Conservation (phyloP, 2,888 invertebrate genomes). For the Drosophila setosimentum region DNA sequence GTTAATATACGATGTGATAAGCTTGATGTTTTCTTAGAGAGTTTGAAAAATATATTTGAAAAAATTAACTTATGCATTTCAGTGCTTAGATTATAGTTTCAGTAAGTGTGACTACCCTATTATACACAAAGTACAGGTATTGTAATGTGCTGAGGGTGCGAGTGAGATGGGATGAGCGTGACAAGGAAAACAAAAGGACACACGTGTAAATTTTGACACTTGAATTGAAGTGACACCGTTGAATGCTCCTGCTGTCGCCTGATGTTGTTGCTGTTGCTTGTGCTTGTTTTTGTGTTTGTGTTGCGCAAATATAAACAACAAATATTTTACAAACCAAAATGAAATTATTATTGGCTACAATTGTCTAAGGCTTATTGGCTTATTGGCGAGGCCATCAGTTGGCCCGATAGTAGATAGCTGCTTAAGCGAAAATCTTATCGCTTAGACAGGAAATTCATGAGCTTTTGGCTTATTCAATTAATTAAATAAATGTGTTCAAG, state of each 20-base stretch:
- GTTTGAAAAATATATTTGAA: no score
- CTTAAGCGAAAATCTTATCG: conserved; percentile 49
- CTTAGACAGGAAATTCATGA: conserved; percentile 40
- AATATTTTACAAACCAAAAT: conserved; percentile 64
- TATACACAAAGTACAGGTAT: neutral
- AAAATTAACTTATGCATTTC: no score
- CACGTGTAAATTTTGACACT: conserved; percentile 71
- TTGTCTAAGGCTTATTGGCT: conserved; percentile 57
- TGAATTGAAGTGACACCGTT: conserved; percentile 47
- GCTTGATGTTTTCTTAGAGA: no score
- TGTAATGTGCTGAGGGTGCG: conserved; percentile 1
- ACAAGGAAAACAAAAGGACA: conserved; percentile 60
- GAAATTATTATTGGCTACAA: conserved; percentile 64
- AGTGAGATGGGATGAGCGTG: conserved; percentile 28
- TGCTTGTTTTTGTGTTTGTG: conserved; percentile 45
- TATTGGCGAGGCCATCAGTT: conserved; percentile 42
- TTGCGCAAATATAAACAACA: conserved; percentile 67
- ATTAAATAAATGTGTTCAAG: conserved; percentile 42
- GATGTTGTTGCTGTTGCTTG: conserved; percentile 16
- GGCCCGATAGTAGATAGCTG: conserved; percentile 12
- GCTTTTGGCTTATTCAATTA: conserved; percentile 63
- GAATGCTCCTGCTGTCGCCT: conserved; percentile 18
- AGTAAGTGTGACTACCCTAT: conserved; percentile 1
- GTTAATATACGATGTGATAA: neutral
- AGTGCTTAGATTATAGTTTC: neutral